phyloP scores from a whole-genome alignment of 2,888 invertebrate genomes.

The Aphidius colemani region DNA sequence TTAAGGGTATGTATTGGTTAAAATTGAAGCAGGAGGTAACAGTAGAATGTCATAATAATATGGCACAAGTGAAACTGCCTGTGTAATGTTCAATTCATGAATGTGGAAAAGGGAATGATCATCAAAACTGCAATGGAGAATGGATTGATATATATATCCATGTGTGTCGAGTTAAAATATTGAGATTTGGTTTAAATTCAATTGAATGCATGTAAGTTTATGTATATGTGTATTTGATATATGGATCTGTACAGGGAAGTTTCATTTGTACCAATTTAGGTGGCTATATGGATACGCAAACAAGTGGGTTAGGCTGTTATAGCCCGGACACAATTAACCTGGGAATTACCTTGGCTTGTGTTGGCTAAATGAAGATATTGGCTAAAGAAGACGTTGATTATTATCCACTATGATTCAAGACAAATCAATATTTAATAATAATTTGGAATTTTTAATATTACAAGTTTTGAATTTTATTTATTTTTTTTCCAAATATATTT shows the following conservation, averaged over 20 bases:
- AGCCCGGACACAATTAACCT: neutral
- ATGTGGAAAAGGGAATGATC: no score
- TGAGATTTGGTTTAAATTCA: neutral
- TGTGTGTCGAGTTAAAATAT: no score
- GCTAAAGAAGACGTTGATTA: neutral
- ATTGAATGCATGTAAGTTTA: neutral
- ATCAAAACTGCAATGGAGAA: no score
- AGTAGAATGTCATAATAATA: neutral
- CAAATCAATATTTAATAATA: neutral
- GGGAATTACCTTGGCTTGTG: neutral
- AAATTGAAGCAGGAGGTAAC: no score
- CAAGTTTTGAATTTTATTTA: no score
- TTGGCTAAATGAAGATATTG: constrained; percentile 7
- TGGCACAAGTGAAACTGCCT: no score
- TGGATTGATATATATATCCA: no score
- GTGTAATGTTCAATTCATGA: no score
- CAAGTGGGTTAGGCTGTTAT: constrained; percentile 13
- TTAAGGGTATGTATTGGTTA: no score
- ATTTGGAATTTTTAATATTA: no score
- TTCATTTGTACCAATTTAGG: no score
- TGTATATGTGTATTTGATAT: constrained; percentile 1
- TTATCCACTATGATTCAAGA: neutral
- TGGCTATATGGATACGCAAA: constrained; percentile 9
- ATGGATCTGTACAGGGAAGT: neutral
- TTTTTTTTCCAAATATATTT: no score